phyloP scores from a whole-genome alignment of 2,113 vertebrate species.

The Myxocyprinus asiaticus region DNA sequence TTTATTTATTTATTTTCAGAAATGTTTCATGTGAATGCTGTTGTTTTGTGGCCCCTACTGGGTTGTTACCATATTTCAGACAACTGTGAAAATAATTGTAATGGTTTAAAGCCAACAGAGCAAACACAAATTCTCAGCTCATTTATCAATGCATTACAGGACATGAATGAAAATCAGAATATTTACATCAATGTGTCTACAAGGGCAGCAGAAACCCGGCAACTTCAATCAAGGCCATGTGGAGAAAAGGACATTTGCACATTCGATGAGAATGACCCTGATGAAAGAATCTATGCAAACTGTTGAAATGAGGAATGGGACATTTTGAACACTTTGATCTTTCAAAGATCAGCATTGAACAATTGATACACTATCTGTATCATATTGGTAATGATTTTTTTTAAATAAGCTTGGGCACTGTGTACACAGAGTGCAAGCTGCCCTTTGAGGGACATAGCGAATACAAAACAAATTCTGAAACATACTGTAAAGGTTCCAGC shows the following conservation, averaged over 20 bases:
- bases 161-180: not conserved
- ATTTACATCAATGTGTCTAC: slow-evolving; percentile 1
- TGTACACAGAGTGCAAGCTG: no score
- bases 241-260: not conserved
- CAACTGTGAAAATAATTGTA: not conserved
- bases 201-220: not conserved
- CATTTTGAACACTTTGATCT: not conserved
- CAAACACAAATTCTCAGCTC: not conserved
- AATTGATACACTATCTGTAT: no score
- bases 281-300: slow-evolving; percentile 6
- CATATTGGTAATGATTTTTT: no score
- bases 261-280: no score
- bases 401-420: no score
- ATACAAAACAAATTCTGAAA: no score
- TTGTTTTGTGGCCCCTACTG: no score
- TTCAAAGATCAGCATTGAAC: not conserved
- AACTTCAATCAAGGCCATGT: not conserved
- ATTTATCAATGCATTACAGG: not conserved
- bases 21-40: no score
- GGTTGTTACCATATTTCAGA: no score
- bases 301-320: not conserved
- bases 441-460: no score
- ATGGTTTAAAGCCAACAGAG: not conserved
- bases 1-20: no score
- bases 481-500: no score